Percentiles rank a stretch among this genome's conserved stretches.
Evolutionary conservation across 2,113 vertebrate genomes (phyloP).

Genomic region (Edolisoma coerulescens): DNA sequence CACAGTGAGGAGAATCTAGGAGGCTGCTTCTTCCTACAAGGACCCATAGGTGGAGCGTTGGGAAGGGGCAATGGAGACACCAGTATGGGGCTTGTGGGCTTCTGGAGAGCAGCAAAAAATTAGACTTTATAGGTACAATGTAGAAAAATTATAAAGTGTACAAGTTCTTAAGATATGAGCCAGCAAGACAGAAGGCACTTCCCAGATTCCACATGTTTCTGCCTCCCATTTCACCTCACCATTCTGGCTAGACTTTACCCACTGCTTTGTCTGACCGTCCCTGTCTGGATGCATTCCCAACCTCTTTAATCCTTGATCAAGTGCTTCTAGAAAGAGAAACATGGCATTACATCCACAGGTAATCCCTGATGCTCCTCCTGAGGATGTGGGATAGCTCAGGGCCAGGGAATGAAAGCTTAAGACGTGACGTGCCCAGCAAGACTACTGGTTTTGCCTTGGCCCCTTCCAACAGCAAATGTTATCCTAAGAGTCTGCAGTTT

Average conservation of each 20-base stretch:
- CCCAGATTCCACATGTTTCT: not conserved
- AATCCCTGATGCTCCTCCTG: not conserved
- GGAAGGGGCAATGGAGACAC: not conserved
- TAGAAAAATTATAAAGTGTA: not conserved
- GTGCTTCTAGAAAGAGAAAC: not conserved
- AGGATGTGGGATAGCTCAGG: not conserved
- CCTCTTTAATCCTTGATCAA: not conserved
- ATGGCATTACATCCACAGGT: rapidly evolving
- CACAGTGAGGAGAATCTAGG: not conserved
- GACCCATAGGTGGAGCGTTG: rapidly evolving
- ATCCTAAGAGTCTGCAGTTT: not conserved
- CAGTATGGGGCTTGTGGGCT: rapidly evolving
- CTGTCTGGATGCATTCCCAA: rapidly evolving
- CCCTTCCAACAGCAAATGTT: not conserved
- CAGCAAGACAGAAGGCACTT: not conserved
- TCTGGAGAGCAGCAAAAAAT: not conserved
- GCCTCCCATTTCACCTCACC: not conserved
- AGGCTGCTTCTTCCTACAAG: not conserved
- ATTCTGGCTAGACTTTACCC: not conserved
- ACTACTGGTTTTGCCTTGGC: not conserved
- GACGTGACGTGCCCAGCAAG: rapidly evolving
- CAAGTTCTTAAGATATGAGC: not conserved
- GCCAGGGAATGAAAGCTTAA: not conserved
- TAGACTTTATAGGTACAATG: not conserved
- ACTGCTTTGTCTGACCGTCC: not conserved